Conservation (phyloP, 2,113 vertebrate species). For the Mastomys natalensis region DNA sequence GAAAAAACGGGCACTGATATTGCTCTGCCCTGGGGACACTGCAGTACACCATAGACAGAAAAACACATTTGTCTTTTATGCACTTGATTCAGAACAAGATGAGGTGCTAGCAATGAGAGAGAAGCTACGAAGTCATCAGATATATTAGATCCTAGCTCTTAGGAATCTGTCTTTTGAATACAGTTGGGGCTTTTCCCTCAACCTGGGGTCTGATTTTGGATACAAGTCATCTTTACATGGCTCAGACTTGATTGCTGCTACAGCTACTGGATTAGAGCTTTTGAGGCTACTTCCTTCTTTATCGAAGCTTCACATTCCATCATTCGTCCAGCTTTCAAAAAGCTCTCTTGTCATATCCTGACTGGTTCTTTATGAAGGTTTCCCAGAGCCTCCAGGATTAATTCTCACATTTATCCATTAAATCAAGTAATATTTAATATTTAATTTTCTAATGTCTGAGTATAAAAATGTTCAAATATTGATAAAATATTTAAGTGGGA, state of each 20-base stretch:
- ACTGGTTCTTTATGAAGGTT: not conserved
- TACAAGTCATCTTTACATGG: not conserved
- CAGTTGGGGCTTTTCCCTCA: not conserved
- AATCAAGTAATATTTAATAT: not conserved
- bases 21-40: not conserved
- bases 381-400: not conserved
- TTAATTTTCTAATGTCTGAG: not conserved
- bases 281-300: not conserved
- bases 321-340: not conserved
- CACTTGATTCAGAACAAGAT: constrained; percentile 1
- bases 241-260: not conserved
- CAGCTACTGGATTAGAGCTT: not conserved
- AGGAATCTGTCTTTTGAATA: not conserved
- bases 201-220: not conserved
- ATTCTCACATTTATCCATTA: not conserved
- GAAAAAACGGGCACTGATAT: not conserved
- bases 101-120: not conserved
- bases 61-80: not conserved
- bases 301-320: not conserved
- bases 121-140: not conserved
- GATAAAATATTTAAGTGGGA: not conserved
- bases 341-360: not conserved
- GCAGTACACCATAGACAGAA: not conserved
- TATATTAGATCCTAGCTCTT: constrained; percentile 15
- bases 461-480: not conserved